Percentiles rank a stretch among this genome's conserved stretches.
These are phyloP conservation scores for Lacanobia wlatinum DNA, from an alignment of 2,888 invertebrate genomes.

Conservation along the genomic window DNA sequence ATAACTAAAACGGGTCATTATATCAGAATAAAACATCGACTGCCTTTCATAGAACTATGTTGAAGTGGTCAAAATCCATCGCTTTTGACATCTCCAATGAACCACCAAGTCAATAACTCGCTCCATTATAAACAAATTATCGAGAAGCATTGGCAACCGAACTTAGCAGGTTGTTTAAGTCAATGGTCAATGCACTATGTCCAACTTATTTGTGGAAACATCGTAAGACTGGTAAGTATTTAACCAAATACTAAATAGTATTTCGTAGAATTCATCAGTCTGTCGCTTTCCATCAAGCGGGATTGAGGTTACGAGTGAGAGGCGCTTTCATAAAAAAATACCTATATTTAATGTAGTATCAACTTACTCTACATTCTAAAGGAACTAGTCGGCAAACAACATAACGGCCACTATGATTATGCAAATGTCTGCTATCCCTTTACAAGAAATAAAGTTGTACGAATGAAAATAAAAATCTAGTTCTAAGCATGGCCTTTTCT, in stretches of 20 bases:
- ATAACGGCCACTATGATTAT: not conserved
- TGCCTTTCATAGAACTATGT: too few species aligned
- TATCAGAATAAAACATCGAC: too few species aligned
- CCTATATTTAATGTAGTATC: not conserved
- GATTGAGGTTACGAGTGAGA: not conserved
- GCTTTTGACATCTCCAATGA: not conserved
- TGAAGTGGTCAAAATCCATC: not conserved
- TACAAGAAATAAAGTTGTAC: not conserved
- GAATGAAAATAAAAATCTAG: too few species aligned
- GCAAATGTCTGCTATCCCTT: not conserved
- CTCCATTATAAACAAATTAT: slow-evolving; percentile 9
- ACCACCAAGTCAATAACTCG: not conserved
- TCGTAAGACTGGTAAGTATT: not conserved
- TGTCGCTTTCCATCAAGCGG: not conserved
- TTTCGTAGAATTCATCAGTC: not conserved
- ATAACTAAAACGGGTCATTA: too few species aligned
- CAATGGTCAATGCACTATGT: not conserved
- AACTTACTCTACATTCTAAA: too few species aligned
- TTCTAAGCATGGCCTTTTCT: not conserved
- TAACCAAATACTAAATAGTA: not conserved
- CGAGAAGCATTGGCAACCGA: not conserved
- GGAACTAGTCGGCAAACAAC: not conserved
- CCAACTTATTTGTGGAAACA: not conserved
- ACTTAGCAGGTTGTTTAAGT: slow-evolving; percentile 9
- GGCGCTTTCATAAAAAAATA: not conserved